Conservation (phyloP, 2,113 vertebrate genomes). For the Haemorhous mexicanus region DNA sequence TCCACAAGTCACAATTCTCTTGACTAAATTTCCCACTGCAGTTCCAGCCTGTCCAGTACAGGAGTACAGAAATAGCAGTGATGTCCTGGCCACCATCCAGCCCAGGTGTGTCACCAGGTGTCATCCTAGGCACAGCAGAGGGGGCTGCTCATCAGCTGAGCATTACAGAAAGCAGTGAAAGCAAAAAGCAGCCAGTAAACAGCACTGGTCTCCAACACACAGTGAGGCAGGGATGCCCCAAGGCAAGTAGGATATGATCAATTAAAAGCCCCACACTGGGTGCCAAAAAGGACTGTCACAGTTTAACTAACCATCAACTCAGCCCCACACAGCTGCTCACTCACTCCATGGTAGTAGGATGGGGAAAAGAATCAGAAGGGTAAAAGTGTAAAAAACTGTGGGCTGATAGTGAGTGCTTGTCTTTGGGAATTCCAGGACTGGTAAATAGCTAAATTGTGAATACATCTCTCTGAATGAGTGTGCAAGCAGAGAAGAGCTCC, state of each 20-base stretch:
- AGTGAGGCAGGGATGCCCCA: background rate
- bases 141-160: no score
- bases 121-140: background rate
- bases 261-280: background rate
- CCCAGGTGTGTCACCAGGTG: background rate
- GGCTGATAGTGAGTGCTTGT: background rate
- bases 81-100: background rate
- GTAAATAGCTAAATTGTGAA: background rate
- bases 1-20: background rate
- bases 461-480: background rate
- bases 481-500: background rate
- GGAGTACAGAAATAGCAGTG: background rate
- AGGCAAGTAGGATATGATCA: background rate
- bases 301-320: background rate
- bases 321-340: background rate
- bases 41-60: background rate
- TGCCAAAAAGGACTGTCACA: background rate
- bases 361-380: background rate
- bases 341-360: background rate
- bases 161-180: background rate
- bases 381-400: background rate
- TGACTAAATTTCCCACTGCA: background rate
- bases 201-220: background rate
- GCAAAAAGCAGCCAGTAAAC: background rate
- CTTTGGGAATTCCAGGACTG: background rate